Conservation (phyloP, 2,797 vertebrate genomes). For the Buceros bicornis region DNA sequence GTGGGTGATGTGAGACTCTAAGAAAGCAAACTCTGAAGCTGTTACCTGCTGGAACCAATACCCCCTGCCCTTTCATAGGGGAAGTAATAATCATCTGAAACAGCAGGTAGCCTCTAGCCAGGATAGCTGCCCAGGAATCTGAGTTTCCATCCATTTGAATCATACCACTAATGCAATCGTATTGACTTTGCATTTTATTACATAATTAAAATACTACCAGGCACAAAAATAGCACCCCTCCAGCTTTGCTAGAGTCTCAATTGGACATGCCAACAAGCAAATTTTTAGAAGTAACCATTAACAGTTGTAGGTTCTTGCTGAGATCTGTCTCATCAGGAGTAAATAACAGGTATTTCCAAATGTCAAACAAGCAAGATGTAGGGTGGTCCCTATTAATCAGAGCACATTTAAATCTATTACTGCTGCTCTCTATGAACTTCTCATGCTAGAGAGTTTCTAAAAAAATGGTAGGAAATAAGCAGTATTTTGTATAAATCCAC, state of each 20-base stretch:
- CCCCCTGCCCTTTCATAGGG: conserved; percentile 62
- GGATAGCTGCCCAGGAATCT: conserved; percentile 54
- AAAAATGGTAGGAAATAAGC: conserved; percentile 50
- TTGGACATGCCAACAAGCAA: conserved; percentile 12
- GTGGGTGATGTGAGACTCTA: conserved; percentile 73
- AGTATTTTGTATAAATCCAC: conserved; percentile 48
- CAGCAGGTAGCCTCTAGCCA: conserved; percentile 65
- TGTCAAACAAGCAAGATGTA: conserved; percentile 67
- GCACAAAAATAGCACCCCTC: neutral
- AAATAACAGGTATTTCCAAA: conserved; percentile 71
- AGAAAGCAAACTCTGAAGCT: conserved; percentile 78
- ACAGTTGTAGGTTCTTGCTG: conserved; percentile 39
- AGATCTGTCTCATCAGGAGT: conserved; percentile 67
- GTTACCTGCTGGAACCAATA: conserved; percentile 78
- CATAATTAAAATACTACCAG: neutral
- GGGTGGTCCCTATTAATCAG: conserved; percentile 80
- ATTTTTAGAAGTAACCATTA: conserved; percentile 23
- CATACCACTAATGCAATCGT: conserved; percentile 33
- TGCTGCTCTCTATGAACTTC: conserved; percentile 65
- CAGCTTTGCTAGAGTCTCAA: conserved; percentile 38
- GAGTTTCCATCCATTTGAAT: conserved; percentile 60
- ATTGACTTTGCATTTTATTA: conserved; percentile 61
- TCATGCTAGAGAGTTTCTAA: conserved; percentile 14
- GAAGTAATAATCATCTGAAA: conserved; percentile 76
- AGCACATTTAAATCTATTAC: conserved; percentile 74